Base-by-base conservation (phyloP, 37 sponge, comb jelly and placozoan genomes). In the Chondrosia reniformis region DNA sequence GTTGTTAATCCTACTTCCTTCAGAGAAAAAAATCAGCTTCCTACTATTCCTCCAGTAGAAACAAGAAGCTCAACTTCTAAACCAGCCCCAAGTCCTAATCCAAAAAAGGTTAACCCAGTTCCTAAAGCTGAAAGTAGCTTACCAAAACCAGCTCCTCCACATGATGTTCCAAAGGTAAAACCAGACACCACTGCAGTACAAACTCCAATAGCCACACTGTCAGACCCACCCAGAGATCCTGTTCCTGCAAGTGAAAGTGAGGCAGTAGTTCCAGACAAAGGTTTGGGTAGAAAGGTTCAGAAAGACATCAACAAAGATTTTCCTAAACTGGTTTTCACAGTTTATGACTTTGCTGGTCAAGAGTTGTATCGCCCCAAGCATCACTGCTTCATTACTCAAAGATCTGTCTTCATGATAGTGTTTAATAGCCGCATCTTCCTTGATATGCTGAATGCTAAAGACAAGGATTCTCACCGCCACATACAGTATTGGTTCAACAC, bases 341-440 rank as follows among this genome's bases (percentile, higher is more conserved):
- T 79, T 10, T 77, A 79, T 10, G 84, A 89, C 61, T 89, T 89
- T 80, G 89, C 89, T 17, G 89, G 89, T 3, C 89, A 89, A 57
- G 80, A 84, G 19, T 58, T 64, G 39, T 89, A 89, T 45, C 76
- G 80, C 6, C 80, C 89, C 63, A 89, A 84, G 89, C 89, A 89
- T 40, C 89, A 83, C 36, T 89, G 89, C 78, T 89, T 89, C 62
- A 84, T 89, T 52, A 76, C 80, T 27, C 80, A 79, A 21, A 76
- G 81, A 34, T 64, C 89, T 27, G 43, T 89, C 38, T 89, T 83
- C 64, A 0, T 84, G 4, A 66, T 84, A 9, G 84, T 84, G 1
- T 84, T 74, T 74, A 84, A 89, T 61, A 7, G 69, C 3, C 56
- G 43, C 17, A 25, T 76, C 2, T 49, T 67, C 66, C 22, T 32